Percentiles rank a stretch among this genome's conserved stretches.
phyloP scores from a whole-genome alignment of 2,888 invertebrate species.

The Gymnoscelis rufifasciata region DNA sequence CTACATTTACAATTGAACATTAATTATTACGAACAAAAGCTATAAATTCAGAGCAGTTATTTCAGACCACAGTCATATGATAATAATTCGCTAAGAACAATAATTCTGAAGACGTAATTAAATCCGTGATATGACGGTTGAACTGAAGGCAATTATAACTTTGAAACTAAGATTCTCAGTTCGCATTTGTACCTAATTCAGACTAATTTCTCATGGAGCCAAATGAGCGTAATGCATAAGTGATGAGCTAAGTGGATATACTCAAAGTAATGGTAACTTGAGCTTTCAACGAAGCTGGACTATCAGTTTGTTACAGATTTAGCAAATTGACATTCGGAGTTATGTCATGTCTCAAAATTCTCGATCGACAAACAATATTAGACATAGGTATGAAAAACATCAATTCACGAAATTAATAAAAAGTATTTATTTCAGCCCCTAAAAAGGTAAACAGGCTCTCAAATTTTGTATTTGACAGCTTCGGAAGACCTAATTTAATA shows the following conservation, averaged over 20 bases:
- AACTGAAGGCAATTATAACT: slow-evolving; percentile 20
- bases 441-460: too few species aligned
- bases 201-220: slow-evolving; percentile 6
- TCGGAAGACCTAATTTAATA: too few species aligned
- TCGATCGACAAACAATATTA: too few species aligned
- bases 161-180: slow-evolving; percentile 7
- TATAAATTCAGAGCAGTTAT: slow-evolving; percentile 18
- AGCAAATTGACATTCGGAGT: background rate
- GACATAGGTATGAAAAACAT: too few species aligned
- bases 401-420: too few species aligned
- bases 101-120: slow-evolving; percentile 22
- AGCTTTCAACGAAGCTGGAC: slow-evolving; percentile 1
- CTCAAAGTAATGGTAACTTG: slow-evolving; percentile 3
- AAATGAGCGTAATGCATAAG: background rate
- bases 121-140: slow-evolving; percentile 22
- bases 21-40: slow-evolving; percentile 28
- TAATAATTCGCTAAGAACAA: slow-evolving; percentile 27
- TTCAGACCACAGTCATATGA: slow-evolving; percentile 24
- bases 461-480: too few species aligned
- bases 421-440: too few species aligned
- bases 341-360: background rate
- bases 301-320: background rate
- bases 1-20: slow-evolving; percentile 20
- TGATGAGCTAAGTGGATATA: slow-evolving; percentile 5
- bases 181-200: background rate